phyloP scores from a whole-genome alignment of 2,888 invertebrate genomes.

The Mesorhabditis sp. region DNA sequence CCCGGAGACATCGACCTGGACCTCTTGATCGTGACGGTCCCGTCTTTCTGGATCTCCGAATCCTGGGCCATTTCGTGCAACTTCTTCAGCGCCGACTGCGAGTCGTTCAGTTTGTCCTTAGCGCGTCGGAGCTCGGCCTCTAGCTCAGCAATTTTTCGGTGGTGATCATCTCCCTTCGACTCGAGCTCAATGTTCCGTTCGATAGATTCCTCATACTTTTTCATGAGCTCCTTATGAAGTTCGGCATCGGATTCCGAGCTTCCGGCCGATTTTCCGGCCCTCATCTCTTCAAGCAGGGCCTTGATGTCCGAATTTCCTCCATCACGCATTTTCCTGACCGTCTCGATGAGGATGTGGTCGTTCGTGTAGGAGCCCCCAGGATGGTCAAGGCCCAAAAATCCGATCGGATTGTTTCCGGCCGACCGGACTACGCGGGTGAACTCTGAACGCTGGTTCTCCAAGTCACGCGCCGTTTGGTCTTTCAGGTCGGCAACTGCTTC shows the following conservation, averaged over 20 bases:
- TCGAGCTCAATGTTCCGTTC: conserved; percentile 56
- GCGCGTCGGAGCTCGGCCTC: conserved; percentile 50
- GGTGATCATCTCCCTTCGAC: conserved; percentile 51
- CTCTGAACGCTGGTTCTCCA: conserved; percentile 41
- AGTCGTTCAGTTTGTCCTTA: conserved; percentile 48
- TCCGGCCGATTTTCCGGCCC: conserved; percentile 9
- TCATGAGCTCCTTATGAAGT: conserved; percentile 53
- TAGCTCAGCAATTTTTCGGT: conserved; percentile 49
- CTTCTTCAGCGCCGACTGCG: conserved; percentile 48
- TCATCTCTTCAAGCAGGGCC: background rate
- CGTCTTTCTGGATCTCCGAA: conserved; percentile 34
- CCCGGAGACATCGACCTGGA: conserved; percentile 54
- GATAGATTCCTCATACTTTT: conserved; percentile 55
- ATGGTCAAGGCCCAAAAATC: conserved; percentile 22
- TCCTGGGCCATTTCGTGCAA: conserved; percentile 51
- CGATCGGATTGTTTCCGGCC: conserved; percentile 20
- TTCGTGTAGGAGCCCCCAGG: conserved; percentile 27
- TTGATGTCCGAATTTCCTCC: conserved; percentile 2
- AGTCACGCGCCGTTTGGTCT: conserved; percentile 35
- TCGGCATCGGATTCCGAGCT: conserved; percentile 44
- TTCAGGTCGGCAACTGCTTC: conserved; percentile 53
- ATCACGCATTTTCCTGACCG: conserved; percentile 31
- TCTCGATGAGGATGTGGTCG: conserved; percentile 46
- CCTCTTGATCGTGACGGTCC: conserved; percentile 32
- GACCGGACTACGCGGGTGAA: conserved; percentile 36